A percentile compares a stretch with the other conserved stretches of the same genome.
phyloP scores from a whole-genome alignment of 2,797 vertebrate genomes.

The Leptodactylus fallax region DNA sequence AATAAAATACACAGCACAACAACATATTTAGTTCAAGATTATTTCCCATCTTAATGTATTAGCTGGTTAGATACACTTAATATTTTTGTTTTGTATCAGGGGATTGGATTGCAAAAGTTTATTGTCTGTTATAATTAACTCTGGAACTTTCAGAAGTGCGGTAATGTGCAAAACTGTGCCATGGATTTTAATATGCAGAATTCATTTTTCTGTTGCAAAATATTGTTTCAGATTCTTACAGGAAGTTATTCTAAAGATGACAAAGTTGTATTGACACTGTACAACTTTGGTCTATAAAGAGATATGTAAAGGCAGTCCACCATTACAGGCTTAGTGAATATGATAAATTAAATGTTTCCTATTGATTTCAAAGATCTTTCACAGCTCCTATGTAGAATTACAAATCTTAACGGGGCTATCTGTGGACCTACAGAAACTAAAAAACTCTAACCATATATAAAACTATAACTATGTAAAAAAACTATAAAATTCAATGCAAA shows the following conservation, averaged over 20 bases:
- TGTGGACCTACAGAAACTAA: no score
- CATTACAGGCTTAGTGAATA: no score
- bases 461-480: no score
- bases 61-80: conserved; percentile 49
- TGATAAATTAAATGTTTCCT: no score
- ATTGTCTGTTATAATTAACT: conserved; percentile 50
- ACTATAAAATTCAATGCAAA: no score
- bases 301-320: no score
- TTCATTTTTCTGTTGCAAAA: not conserved
- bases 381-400: no score
- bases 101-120: conserved; percentile 30
- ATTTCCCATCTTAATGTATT: conserved; percentile 50
- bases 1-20: conserved; percentile 42
- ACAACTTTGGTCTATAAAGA: no score
- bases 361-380: no score
- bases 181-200: not conserved
- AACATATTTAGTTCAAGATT: conserved; percentile 51
- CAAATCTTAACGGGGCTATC: no score
- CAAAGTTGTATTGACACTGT: no score
- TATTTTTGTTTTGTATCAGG: conserved; percentile 45
- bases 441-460: no score
- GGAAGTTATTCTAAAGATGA: not conserved
- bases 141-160: not conserved
- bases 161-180: conserved; percentile 14
- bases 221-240: not conserved